Evolutionary conservation across 2,113 vertebrate species (phyloP), one percentile per base, ranked within the genome.

Genomic region (Fregata magnificens): DNA sequence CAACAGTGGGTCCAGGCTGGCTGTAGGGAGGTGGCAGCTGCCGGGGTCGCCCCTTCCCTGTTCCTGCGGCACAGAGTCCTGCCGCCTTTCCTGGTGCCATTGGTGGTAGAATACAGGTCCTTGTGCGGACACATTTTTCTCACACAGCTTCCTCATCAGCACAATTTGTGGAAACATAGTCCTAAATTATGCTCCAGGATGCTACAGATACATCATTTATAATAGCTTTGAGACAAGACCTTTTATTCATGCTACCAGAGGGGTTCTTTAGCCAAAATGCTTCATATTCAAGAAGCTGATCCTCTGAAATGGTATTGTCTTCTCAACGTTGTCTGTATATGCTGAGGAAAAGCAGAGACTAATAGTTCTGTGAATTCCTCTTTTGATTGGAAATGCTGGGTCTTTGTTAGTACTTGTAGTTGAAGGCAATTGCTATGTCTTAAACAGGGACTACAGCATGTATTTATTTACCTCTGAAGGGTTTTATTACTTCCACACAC

Each of bases 401-500:
- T 22, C 90, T 97, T 86, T 96, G 94, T 93, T 71, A 26, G 86
- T 14, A 2, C 86, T 59, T 47, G 85, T 16, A 82, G 93, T 73
- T 13, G 66, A 11, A 89, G 84, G 87, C 93, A 61, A 81, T 91
- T 50, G 88, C 32, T 4, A 2, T 61, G 80, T 72, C 91, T 86
- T 93, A 79, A 89, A 13, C 78, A 47, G 77, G 73, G 69, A 49
- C 73, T 42, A 6, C 66, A 69, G 80, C 38, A 1, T 20, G 86
- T 59, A 58, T 93, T 96, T 96, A 87, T 97, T 96, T 97, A 94
- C 96, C 92, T 95, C 88, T 38, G 0, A 86, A 86, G 92, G 83
- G 81, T 82, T 97, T 97, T 96, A 95, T 94, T 86, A 36, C 93
- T 93, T 93, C 83, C 96, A 92, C 86, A 90, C 82, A 45, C 67